Evolutionary conservation across 2,113 vertebrate genomes (phyloP).

Genomic region (Grus americana): DNA sequence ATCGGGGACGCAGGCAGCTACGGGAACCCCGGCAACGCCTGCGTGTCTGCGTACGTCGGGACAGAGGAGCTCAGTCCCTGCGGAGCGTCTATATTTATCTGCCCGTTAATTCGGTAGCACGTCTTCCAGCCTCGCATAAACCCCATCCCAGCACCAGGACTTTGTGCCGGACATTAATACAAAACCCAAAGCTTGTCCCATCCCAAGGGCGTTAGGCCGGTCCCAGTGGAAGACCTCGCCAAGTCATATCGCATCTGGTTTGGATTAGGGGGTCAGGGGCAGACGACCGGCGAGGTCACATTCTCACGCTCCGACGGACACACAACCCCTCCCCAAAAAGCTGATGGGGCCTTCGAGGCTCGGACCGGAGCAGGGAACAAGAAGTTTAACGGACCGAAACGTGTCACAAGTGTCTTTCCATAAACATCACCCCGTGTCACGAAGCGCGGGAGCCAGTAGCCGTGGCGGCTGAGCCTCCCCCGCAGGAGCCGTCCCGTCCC

Average conservation of each 20-base stretch:
- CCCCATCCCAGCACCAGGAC: not conserved
- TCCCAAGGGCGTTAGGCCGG: not conserved
- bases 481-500: not conserved
- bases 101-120: not conserved
- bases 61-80: not conserved
- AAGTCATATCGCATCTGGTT: not conserved
- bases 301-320: slow-evolving; percentile 6
- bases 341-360: not conserved
- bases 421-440: fast-evolving
- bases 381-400: fast-evolving
- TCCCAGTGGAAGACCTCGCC: not conserved
- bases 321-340: not conserved
- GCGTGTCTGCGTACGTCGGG: not conserved
- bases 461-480: no score
- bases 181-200: not conserved
- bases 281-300: not conserved
- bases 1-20: not conserved
- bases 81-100: not conserved
- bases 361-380: not conserved
- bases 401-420: not conserved
- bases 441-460: fast-evolving
- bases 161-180: not conserved
- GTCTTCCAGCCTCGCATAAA: not conserved
- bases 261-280: not conserved
- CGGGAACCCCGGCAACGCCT: not conserved